Percentiles rank a stretch among this genome's conserved stretches.
Conservation (phyloP, 2,113 vertebrate species). For the Castor canadensis region DNA sequence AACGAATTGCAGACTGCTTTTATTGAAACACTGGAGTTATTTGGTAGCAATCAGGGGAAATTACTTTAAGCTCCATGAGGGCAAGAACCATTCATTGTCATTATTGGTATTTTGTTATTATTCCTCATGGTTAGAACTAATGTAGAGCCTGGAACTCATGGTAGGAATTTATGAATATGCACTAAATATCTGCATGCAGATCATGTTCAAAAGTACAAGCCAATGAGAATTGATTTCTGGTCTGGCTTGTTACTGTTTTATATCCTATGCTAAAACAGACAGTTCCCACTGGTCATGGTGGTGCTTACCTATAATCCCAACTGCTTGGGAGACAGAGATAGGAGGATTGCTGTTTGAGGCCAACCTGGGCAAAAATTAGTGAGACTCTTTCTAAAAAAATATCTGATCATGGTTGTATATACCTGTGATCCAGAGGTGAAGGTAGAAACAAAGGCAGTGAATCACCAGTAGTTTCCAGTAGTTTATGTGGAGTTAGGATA, state of each 20-base stretch:
- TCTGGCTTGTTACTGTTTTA: slow-evolving; percentile 64
- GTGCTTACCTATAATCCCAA: no score
- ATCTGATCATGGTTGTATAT: no score
- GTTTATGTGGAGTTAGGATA: background rate
- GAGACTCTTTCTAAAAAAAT: no score
- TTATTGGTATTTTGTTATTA: background rate
- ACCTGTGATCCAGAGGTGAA: no score
- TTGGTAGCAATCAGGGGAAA: background rate
- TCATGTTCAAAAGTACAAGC: background rate
- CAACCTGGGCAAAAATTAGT: no score
- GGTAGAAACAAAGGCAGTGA: no score
- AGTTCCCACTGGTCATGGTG: no score
- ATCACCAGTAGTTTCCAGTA: background rate
- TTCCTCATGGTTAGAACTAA: background rate
- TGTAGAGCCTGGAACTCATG: background rate
- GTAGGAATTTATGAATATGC: background rate
- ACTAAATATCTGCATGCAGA: no score
- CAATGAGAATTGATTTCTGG: slow-evolving; percentile 56
- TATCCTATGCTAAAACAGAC: slow-evolving; percentile 52
- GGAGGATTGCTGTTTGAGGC: no score
- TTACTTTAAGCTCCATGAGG: background rate
- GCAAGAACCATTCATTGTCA: background rate
- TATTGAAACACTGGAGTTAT: background rate
- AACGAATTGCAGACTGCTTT: background rate
- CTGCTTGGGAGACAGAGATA: no score